Conservation (phyloP, 2,888 invertebrate species). For the Diarsia mendica region DNA sequence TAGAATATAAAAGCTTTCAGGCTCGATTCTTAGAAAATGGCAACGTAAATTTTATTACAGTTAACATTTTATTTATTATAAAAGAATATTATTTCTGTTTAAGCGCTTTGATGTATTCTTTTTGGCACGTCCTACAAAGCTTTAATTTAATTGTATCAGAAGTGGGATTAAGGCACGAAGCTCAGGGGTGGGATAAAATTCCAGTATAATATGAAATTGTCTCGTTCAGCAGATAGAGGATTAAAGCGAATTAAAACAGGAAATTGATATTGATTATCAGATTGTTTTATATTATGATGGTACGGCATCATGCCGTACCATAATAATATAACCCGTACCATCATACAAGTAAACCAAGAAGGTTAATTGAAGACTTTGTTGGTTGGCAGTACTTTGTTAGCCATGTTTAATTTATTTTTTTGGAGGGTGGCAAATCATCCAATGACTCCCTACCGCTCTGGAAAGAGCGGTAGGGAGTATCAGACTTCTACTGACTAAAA, state of each 20-base stretch:
- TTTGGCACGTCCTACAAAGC: conserved; percentile 12
- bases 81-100: conserved; percentile 16
- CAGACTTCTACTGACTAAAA: too few species aligned
- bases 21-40: conserved; percentile 16
- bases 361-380: background rate
- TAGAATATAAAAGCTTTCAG: conserved; percentile 11
- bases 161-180: conserved; percentile 5
- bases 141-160: background rate
- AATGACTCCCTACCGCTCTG: too few species aligned
- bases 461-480: too few species aligned
- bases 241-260: conserved; percentile 5
- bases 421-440: too few species aligned
- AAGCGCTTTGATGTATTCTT: conserved; percentile 3
- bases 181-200: conserved; percentile 4
- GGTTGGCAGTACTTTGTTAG: background rate
- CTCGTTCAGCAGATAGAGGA: background rate
- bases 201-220: background rate
- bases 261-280: background rate
- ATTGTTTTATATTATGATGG: background rate
- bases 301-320: too few species aligned
- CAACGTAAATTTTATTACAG: conserved; percentile 6
- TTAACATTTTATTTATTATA: conserved; percentile 4
- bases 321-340: too few species aligned
- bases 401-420: background rate
- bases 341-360: background rate